Evolutionary conservation across 2,888 invertebrate species (phyloP).

Genomic region (Doris montereyensis): DNA sequence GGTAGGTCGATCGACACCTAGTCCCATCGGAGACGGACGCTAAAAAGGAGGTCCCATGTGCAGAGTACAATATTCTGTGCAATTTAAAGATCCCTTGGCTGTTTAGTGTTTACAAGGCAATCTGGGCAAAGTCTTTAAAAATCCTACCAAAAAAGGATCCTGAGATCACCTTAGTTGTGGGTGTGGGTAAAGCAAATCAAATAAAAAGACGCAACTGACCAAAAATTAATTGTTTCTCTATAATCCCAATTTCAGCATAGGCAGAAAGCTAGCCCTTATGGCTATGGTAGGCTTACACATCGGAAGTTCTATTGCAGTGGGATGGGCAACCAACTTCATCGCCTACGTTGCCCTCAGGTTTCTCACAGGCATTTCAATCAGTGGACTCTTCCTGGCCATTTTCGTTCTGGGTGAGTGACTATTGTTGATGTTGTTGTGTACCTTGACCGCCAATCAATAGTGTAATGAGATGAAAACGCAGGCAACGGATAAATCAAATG

Average conservation of each 20-base stretch:
- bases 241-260: slow-evolving; percentile 59
- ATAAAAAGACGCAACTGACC: too few species aligned
- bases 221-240: background rate
- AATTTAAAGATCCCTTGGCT: too few species aligned
- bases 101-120: too few species aligned
- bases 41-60: too few species aligned
- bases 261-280: slow-evolving; percentile 55
- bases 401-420: slow-evolving; percentile 58
- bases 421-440: background rate
- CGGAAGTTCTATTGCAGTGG: slow-evolving; percentile 51
- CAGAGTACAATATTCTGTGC: too few species aligned
- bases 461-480: background rate
- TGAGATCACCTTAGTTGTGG: too few species aligned
- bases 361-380: slow-evolving; percentile 54
- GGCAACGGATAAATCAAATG: background rate
- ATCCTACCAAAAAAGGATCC: too few species aligned
- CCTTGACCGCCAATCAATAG: background rate
- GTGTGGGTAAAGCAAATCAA: too few species aligned
- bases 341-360: slow-evolving; percentile 56
- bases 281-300: slow-evolving; percentile 48
- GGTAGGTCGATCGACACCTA: too few species aligned
- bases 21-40: too few species aligned
- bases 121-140: too few species aligned
- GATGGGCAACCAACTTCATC: slow-evolving; percentile 52
- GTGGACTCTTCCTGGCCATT: slow-evolving; percentile 58